Base-by-base conservation (phyloP, 2,888 invertebrate species). In the Colletes collaris region DNA sequence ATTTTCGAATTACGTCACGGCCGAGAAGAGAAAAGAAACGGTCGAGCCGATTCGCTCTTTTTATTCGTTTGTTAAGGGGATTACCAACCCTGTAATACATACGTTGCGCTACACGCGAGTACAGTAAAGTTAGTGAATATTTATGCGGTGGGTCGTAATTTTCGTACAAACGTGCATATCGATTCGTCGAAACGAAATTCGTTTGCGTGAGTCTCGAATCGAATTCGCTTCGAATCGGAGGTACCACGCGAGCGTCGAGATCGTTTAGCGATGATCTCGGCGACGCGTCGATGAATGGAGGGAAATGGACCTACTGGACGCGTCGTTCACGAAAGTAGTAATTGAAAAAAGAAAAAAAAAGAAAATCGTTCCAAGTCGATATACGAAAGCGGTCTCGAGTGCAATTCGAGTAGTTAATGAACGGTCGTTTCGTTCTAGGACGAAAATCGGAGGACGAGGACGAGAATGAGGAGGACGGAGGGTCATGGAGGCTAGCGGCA, bases 1-100 rank as follows among this genome's bases (percentile, higher is more conserved):
- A 50, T 50, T 59, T 53, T 46, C 16, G 63, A 19, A 37, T 58
- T 52, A 16, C 13, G 16, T 62, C 27, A 37, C 40, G 63, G 50
- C 50, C 35, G 40, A 4, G 6, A 4, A 5, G 13, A 27, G 7
- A 2, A 27, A 53, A 13, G 40, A 37, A 59, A 59, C 0, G 40
- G 10, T 8, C 40, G 59, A 3, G 50, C n/a, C 16, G 19, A 55
- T 55, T 55, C 10, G 10, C 55, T 50, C 8, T 13, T 62, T 46
- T 49, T 62, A 1, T 27, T 46, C 62, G 62, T 27, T 46, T 19
- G 19, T 19, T 3, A 60, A 60, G n/a, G 40, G 44, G 16, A 44
- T 19, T 60, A 19, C 6, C 6, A 46, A 44, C 44, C 60, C 10
- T 40, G 19, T n/a, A 6, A 46, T 10, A 46, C 6, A 6, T 6